Base-by-base conservation (phyloP, 2,888 invertebrate genomes). In the Sthenelais limicola region DNA sequence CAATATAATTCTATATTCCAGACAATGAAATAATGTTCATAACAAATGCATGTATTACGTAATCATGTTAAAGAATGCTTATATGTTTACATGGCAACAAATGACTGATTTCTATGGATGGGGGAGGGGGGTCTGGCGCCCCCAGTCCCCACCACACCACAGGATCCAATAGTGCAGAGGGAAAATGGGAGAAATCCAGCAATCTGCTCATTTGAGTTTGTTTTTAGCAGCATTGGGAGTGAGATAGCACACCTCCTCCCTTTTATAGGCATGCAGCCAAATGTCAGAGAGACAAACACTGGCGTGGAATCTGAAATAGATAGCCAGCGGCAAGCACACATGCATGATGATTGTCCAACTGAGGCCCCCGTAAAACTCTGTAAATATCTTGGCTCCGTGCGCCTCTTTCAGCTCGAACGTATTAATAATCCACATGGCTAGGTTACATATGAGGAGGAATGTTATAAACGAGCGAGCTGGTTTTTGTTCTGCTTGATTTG, bases 311-410 rank as follows among this genome's bases (percentile, higher is more conserved):
- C 86, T 80, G 81, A 83, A 86, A 78, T 84, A 86, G 68, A 86
- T 91, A 12, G 91, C 88, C 5, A 92, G 87, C 0, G 92, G 92
- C 43, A 91, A 86, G 24, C 91, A 90, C 35, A 91, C 88, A 70
- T 91, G 88, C 0, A 91, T 91, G 68, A 92, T 88, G 38, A 92
- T 89, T 38, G 91, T 91, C 92, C 92, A 92, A 0, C 91, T 89
- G 9, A 91, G 86, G 26, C 90, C 89, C 0, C 91, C 91, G 81
- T 91, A 92, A 85, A 91, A 92, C 68, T 90, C 83, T 47, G 90
- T 85, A 77, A 91, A 91, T n/a, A 91, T 82, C 73, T 90, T 89
- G 74, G 91, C 90, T 18, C 90, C 90, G 68, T 91, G 88, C 83
- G 91, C 91, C 24, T 51, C 48, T 32, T 74, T 72, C 32, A 74